phyloP scores from a whole-genome alignment of 2,113 vertebrate species.

The Cnemophilus loriae region DNA sequence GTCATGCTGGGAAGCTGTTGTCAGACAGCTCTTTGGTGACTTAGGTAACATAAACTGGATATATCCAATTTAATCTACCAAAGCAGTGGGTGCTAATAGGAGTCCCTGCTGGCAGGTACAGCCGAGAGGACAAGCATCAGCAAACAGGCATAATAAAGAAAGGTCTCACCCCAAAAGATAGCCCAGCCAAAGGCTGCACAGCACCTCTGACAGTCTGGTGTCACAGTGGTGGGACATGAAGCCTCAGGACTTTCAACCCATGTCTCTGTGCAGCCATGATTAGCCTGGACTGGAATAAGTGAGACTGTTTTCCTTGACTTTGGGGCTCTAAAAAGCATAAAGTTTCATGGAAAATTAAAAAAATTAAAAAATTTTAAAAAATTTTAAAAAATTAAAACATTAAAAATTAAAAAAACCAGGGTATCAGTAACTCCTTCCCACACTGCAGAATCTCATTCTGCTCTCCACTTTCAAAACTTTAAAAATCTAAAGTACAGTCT shows the following conservation, averaged over 20 bases:
- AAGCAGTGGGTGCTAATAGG: background rate
- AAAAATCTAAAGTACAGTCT: background rate
- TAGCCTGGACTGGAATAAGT: background rate
- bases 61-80: background rate
- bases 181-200: background rate
- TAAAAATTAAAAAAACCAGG: background rate
- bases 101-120: background rate
- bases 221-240: background rate
- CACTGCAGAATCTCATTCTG: background rate
- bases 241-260: background rate
- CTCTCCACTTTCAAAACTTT: background rate
- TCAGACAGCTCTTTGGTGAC: background rate
- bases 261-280: background rate
- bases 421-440: background rate
- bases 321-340: background rate
- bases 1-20: background rate
- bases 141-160: background rate
- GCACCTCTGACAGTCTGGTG: background rate
- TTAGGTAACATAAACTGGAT: background rate
- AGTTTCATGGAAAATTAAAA: background rate
- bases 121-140: background rate
- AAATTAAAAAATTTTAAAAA: no score
- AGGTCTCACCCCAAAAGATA: background rate
- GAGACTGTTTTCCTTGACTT: background rate
- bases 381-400: background rate